Conservation (phyloP, 2,797 vertebrate genomes). For the Pipistrellus pipistrellus region DNA sequence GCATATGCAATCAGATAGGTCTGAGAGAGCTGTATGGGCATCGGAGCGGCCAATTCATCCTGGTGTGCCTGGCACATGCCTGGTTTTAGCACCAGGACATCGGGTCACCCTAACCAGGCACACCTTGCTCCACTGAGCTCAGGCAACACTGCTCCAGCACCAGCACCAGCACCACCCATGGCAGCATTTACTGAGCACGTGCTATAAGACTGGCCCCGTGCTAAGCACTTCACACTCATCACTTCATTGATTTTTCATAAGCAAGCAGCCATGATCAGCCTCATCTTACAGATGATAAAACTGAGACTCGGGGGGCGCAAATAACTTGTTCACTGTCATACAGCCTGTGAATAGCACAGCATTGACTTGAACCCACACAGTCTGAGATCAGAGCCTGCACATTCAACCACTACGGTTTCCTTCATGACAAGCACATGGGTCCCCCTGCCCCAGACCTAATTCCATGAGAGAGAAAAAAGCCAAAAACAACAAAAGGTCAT, state of each 20-base stretch:
- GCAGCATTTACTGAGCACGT: not conserved
- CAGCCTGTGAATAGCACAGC: not conserved
- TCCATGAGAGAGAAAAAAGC: not conserved
- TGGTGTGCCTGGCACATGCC: not conserved
- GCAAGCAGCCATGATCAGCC: not conserved
- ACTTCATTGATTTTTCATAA: not conserved
- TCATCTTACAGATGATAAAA: conserved; percentile 67
- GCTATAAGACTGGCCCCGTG: not conserved
- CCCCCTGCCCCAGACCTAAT: not conserved
- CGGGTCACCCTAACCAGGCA: not conserved
- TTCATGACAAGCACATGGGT: not conserved
- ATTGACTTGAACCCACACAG: not conserved
- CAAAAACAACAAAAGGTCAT: not conserved
- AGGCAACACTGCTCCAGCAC: not conserved
- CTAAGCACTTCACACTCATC: not conserved
- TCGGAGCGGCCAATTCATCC: not conserved
- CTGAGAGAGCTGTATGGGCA: not conserved
- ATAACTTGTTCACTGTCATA: not conserved
- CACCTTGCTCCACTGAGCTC: not conserved
- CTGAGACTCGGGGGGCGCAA: not conserved
- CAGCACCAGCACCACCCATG: not conserved
- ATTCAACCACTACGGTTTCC: not conserved
- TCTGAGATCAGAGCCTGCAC: not conserved
- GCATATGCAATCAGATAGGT: not conserved
- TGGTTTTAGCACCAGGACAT: not conserved